Evolutionary conservation across 2,797 vertebrate species (phyloP), one percentile per base, ranked within the genome.

Genomic region (Scleropages formosus): DNA sequence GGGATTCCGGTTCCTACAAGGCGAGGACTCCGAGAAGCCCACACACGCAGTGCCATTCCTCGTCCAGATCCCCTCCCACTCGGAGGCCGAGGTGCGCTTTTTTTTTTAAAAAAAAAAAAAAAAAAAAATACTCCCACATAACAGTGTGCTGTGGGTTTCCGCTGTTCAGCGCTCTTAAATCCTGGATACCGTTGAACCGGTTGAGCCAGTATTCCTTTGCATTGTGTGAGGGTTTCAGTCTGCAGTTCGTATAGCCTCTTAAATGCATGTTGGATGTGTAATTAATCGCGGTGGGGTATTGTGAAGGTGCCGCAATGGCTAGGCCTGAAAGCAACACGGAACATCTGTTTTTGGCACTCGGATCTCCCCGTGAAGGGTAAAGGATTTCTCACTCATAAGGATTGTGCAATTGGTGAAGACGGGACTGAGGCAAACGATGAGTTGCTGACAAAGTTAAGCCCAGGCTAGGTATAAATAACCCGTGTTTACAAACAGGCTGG

Each of bases 1-100:
- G 88, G 74, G 95, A 96, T 83, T 89, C 92, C 82, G 94, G 91
- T 90, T 89, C 92, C 87, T 90, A 92, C 84, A 95, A 91, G 90
- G 93, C 94, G 85, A 92, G 84, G 88, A 87, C 87, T 80, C 90
- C 92, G 81, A 93, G 91, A 90, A 95, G 90, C 89, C 95, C 95
- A 86, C 93, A 92, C 78, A 87, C 91, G 82, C 87, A 85, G 84
- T 85, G 93, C 80, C 93, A 91, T 82, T 92, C 92, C 4, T 84
- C 86, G 76, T 93, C 92, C 78, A 87, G 88, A 82, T 98, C 96
- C 49, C 94, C 94, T 75, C 93, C 87, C 82, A 89, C 90, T 89
- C 94, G 92, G 84, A 94, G 95, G 92, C 93, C 95, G 90, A 97
- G 96, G 97, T 98, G 91, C 87, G 73, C 77, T 59, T 78, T 82